Conservation (phyloP, 2,113 vertebrate species). For the Hypanus sabinus region DNA sequence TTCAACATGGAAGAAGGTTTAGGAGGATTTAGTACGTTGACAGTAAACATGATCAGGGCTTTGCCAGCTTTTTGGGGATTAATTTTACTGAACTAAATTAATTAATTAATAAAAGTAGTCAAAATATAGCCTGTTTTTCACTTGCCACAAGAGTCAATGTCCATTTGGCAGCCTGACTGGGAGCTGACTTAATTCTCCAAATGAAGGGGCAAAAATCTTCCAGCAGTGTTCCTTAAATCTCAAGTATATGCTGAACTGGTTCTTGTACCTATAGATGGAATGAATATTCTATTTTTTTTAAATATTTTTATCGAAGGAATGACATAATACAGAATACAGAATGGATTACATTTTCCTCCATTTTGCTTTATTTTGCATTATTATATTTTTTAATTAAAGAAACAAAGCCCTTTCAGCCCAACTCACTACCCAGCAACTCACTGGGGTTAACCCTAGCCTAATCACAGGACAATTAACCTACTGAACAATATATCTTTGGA, state of each 20-base stretch:
- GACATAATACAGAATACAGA: no score
- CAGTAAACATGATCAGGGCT: neutral
- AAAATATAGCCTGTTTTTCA: neutral
- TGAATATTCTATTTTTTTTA: neutral
- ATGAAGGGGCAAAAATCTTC: neutral
- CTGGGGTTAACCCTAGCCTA: no score
- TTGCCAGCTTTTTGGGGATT: neutral
- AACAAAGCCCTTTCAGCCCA: no score
- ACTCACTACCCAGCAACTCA: no score
- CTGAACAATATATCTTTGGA: no score
- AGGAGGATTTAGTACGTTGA: neutral
- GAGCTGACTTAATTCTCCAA: neutral
- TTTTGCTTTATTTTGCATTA: no score
- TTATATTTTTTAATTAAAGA: no score
- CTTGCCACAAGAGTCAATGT: neutral
- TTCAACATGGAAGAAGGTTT: neutral
- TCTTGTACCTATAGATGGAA: neutral
- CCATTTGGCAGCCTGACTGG: neutral
- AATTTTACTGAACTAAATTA: slow-evolving; percentile 7
- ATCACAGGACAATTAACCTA: no score
- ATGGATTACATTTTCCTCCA: no score
- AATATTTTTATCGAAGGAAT: no score
- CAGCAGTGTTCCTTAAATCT: neutral
- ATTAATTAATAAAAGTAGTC: neutral
- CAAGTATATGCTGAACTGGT: neutral